Evolutionary conservation across 2,797 vertebrate species (phyloP), one percentile per base, ranked within the genome.

Genomic region (Gadopsis marmoratus): DNA sequence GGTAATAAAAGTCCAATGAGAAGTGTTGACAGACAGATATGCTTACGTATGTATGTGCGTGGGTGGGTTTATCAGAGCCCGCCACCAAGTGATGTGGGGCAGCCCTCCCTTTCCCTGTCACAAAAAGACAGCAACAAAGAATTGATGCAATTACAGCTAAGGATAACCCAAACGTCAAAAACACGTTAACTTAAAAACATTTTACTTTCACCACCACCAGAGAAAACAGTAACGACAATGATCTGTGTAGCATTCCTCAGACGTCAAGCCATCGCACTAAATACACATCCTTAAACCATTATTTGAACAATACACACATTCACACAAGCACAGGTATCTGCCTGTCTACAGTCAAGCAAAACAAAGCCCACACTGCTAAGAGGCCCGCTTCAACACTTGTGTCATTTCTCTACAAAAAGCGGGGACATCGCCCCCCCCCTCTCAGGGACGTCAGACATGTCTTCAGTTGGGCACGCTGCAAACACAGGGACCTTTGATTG

Each of bases 391-490:
- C 88, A 92, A 87, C 76, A 76, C 85, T 83, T 45, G 71, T 71
- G 82, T 83, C 60, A 87, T 85, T 84, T 72, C 83, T 66, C 55
- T 71, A 78, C 37, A 54, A 71, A 84, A 88, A 59, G 58, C 31
- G n/a, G 56, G 85, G 86, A 86, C 91, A 86, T 26, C 26, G 26
- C n/a, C 67, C 79, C 83, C 61, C 5, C 55, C 75, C 74, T 79
- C 53, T 67, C 60, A 17, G 35, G 53, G 78, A 71, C 12, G 69
- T 68, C 76, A 62, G 81, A 81, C 79, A 89, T 88, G 87, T 89
- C 89, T 90, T 90, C 86, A 91, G 92, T 90, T 90, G 90, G 87
- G 84, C 83, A 89, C 74, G n/a, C 66, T 78, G 72, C 61, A 41
- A 69, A 65, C 70, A 31, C 23, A 77, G 81, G 67, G 76, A 86